These are phyloP conservation scores for Penaeus chinensis DNA, from an alignment of 1,140 invertebrate species.

Conservation along the genomic window DNA sequence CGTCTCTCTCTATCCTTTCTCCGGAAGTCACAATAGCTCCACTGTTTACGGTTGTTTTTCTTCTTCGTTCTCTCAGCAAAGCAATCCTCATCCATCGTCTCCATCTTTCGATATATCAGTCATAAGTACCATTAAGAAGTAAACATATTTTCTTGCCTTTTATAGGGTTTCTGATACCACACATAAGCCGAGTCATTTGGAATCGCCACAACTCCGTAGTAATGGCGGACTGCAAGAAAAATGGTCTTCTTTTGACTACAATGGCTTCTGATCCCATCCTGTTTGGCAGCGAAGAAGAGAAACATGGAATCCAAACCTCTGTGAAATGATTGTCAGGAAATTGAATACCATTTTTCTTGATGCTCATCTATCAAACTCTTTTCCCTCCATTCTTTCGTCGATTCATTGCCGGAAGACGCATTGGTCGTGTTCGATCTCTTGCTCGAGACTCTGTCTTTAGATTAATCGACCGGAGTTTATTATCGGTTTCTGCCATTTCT, in stretches of 20 bases:
- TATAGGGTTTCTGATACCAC: too few relatives aligned
- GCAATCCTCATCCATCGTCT: too few relatives aligned
- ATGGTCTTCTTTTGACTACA: slow-evolving; percentile 61
- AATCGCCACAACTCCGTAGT: slow-evolving; percentile 44
- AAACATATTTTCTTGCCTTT: too few relatives aligned
- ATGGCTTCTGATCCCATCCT: slow-evolving; percentile 61
- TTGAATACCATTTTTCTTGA: slow-evolving; percentile 61
- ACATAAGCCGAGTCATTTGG: slow-evolving; percentile 35
- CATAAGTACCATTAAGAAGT: too few relatives aligned
- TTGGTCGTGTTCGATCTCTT: slow-evolving; percentile 43
- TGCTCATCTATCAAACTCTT: slow-evolving; percentile 60
- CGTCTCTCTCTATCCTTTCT: too few relatives aligned
- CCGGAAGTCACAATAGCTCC: too few relatives aligned
- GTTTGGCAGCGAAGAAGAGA: slow-evolving; percentile 60
- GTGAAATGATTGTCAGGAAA: slow-evolving; percentile 61
- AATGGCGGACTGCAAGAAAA: slow-evolving; percentile 57
- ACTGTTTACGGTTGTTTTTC: too few relatives aligned
- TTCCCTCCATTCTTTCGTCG: slow-evolving; percentile 50
- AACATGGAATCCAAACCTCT: slow-evolving; percentile 60
- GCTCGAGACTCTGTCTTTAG: slow-evolving; percentile 20
- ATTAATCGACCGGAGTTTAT: neutral
- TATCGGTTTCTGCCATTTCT: slow-evolving; percentile 1
- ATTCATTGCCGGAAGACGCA: slow-evolving; percentile 60
- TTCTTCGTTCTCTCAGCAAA: too few relatives aligned
- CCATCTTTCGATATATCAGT: too few relatives aligned